Base-by-base conservation (phyloP, 2,797 vertebrate species). In the Nannoperca australis region DNA sequence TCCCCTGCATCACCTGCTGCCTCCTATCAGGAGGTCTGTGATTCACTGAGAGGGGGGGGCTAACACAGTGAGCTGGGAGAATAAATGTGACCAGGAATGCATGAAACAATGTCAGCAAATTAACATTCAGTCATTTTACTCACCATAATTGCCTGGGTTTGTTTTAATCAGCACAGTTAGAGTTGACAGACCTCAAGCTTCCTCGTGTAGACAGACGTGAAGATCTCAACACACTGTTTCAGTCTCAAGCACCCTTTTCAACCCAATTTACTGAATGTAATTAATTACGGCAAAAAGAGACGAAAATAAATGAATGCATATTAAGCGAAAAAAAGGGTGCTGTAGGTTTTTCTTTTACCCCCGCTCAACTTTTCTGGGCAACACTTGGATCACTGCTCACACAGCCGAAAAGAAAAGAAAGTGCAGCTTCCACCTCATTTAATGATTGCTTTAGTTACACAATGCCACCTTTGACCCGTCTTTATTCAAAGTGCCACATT, bases 371-470 rank as follows among this genome's bases (percentile, higher is more conserved):
- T 63, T 67, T 50, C 36, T 5, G 4, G n/a, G 36, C 1, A 5
- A 62, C 63, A 14, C 42, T 79, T 7, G 32, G 70, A 79, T 86
- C 83, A 81, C n/a, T 22, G 60, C 66, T 58, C 73, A 67, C 73
- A 78, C 30, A 53, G 9, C 36, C 5, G 24, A 69, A 34, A 64
- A 74, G 22, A 55, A 53, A 73, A 67, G 65, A 78, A 64, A 66
- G 34, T 10, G 42, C 51, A 42, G 61, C 54, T 89, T 85, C 86
- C 73, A 79, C 61, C 87, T 85, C 83, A 81, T 89, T 88, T 88
- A 85, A 88, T 66, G 58, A 85, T 79, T 20, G 42, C 67, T 76
- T 72, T 89, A 82, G 89, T 92, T 92, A 84, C 82, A 87, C 76
- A 73, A 50, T 11, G 45, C n/a, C 58, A 88, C 82, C 87, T 87